Base-by-base conservation (phyloP, 2,888 invertebrate genomes). In the Euzophera pinguis region DNA sequence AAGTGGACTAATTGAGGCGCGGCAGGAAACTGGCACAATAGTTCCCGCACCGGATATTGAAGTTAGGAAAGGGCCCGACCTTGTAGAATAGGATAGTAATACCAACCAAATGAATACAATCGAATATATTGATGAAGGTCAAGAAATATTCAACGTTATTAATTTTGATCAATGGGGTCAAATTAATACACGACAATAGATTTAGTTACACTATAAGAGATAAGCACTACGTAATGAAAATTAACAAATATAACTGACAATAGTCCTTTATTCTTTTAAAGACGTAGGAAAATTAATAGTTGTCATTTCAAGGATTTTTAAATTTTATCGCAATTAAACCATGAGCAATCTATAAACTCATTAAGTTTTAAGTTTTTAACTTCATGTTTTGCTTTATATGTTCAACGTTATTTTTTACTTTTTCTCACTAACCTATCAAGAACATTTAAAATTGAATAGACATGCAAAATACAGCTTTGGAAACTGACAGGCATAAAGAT, bases 11-110 rank as follows among this genome's bases (percentile, higher is more conserved):
- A 77, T 73, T 66, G 71, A 78, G 79, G 79, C 72, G 79, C 63
- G 79, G 78, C 82, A 77, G 86, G 87, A 87, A 80, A 69, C 65
- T 60, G 54, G 64, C 61, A 82, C 81, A 84, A 84, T 84, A 71
- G 73, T 65, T 63, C 54, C 58, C 53, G 57, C 65, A 67, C 71
- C 86, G 85, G 86, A 87, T 81, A 78, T 76, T 68, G 67, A 62
- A 62, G 68, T 75, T 74, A 72, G 63, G 73, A 71, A 80, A 81
- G 81, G 81, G 83, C 71, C 75, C 74, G 79, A 84, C 85, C 84
- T 84, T 83, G 79, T 57, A 56, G 63, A 59, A 65, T 58, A 57
- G 61, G 61, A 35, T 34, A 42, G 50, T 10, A 32, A 10, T 42
- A 50, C 4, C 6, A 29, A 29, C 45, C 10, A 45, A 45, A 16